These are phyloP conservation scores for Erithacus rubecula DNA, from an alignment of 2,797 vertebrate genomes.

Conservation along the genomic window DNA sequence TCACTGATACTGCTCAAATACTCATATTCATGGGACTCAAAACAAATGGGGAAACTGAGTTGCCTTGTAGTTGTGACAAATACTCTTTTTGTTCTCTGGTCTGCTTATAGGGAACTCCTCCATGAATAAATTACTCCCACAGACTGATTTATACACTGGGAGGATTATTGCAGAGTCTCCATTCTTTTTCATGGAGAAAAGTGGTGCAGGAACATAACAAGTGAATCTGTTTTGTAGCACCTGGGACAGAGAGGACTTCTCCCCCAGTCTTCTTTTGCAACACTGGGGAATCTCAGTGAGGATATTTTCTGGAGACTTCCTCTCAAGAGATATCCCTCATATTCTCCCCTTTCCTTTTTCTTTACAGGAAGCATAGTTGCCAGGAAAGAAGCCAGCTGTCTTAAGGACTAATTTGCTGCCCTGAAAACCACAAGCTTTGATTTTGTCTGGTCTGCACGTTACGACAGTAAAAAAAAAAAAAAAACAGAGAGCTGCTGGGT, in stretches of 20 bases:
- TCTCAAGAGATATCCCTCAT: background rate
- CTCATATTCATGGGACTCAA: background rate
- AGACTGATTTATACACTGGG: background rate
- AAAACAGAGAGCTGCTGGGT: background rate
- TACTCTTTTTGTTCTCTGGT: background rate
- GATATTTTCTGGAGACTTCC: background rate
- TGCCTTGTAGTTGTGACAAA: background rate
- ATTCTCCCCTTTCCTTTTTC: background rate
- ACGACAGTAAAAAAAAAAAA: background rate
- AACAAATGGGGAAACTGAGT: background rate
- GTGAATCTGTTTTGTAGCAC: background rate
- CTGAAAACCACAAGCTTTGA: conserved; percentile 33
- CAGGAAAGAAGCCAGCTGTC: background rate
- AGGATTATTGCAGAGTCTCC: background rate
- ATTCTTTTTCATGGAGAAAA: background rate
- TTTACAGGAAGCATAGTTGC: background rate
- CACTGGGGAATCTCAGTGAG: background rate
- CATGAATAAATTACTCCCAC: background rate
- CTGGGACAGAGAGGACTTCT: background rate
- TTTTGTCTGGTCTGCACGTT: background rate
- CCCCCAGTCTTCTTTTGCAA: background rate
- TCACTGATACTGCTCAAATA: background rate
- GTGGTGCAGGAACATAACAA: background rate
- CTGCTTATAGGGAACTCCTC: background rate
- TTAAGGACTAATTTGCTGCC: conserved; percentile 9